Base-by-base conservation (phyloP, 2,113 vertebrate genomes). In the Chrysemys picta region DNA sequence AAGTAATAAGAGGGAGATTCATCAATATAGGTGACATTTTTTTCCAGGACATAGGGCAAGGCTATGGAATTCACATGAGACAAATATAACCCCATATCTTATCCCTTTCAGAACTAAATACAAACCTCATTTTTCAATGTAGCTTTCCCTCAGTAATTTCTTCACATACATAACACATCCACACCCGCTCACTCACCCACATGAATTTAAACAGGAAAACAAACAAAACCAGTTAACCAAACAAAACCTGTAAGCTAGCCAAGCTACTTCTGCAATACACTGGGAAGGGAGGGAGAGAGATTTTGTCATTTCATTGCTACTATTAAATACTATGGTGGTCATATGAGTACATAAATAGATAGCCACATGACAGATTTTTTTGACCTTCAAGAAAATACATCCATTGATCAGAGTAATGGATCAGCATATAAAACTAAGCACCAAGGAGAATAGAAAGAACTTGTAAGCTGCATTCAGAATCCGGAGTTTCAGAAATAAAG, bases 131-230 rank as follows among this genome's bases (percentile, higher is more conserved):
- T 87, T 93, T 50, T 80, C 8, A 90, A 56, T 38, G 3, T 16
- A 62, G 52, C 84, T 94, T 94, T 94, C 82, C 80, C 72, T 89
- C 84, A 72, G 1, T 47, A 47, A 88, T 82, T 56, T 80, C 65
- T 90, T 49, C 42, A n/a, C 8, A 24, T 9, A 35, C 11, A n/a
- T 45, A 87, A 78, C 57, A 65, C 90, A 6, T 6, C 19, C 27
- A 5, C 8, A 53, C 25, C 54, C 8, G 11, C 38, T n/a, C 12
- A 54, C 2, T 89, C 50, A 83, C 25, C 3, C 38, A 62, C 19
- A 88, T 5, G 27, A 82, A 52, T 2, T 8, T 87, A 45, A 53
- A 8, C 31, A 78, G 25, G 57, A 29, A 50, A 69, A 45, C 69
- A 75, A 76, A 24, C 22, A 19, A 87, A 80, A 56, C 19, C 50